Conservation (phyloP, 1,140 invertebrate species). For the Cydia strobilella region DNA sequence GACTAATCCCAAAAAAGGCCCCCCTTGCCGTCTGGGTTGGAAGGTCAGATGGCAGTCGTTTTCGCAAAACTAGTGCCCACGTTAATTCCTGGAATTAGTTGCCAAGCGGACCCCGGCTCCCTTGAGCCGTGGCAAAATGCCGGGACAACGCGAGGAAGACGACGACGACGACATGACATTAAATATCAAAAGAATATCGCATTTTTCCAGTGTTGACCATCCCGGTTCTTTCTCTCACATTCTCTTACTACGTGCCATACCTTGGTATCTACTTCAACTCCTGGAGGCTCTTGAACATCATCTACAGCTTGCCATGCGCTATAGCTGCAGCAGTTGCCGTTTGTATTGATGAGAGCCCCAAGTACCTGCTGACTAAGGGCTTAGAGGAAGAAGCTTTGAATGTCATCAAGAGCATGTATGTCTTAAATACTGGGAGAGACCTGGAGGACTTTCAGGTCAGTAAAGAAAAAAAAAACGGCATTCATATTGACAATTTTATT, state of each 20-base stretch:
- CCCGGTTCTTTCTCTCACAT: constrained; percentile 66
- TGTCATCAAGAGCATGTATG: constrained; percentile 78
- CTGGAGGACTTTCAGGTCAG: constrained; percentile 52
- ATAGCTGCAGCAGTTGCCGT: constrained; percentile 77
- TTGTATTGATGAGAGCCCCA: constrained; percentile 86
- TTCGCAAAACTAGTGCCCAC: too few species aligned
- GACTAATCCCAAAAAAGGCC: too few species aligned
- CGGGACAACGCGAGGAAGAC: too few species aligned
- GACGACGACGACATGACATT: too few species aligned
- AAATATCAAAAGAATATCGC: too few species aligned
- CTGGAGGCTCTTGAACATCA: constrained; percentile 84
- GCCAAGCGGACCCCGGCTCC: too few species aligned
- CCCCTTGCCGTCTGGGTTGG: too few species aligned
- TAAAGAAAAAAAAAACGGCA: too few species aligned
- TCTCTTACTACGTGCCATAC: constrained; percentile 62
- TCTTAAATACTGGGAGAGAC: constrained; percentile 78
- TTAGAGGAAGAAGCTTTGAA: constrained; percentile 79
- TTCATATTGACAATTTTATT: too few species aligned
- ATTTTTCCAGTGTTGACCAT: constrained; percentile 59
- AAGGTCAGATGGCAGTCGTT: too few species aligned
- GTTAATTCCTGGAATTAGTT: too few species aligned
- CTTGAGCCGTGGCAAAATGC: too few species aligned
- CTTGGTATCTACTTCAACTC: constrained; percentile 79
- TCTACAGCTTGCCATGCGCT: constrained; percentile 82
- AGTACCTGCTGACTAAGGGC: constrained; percentile 82